Evolutionary conservation across 1,140 invertebrate species (phyloP).

Genomic region (Cyphomyrmex costatus): DNA sequence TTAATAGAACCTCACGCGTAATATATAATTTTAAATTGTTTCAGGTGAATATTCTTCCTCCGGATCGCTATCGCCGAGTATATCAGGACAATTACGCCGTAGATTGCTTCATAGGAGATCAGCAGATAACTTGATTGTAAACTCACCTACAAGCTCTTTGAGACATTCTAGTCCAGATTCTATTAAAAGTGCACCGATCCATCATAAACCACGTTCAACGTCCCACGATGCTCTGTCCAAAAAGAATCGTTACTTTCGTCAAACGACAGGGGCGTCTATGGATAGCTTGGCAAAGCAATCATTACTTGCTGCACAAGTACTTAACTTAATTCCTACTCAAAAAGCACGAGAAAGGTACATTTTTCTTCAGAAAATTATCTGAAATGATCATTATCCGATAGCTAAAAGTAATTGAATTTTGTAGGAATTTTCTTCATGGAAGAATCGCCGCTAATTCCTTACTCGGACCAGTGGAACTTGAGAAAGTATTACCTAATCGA

Average conservation of each 20-base stretch:
- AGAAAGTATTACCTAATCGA: slow-evolving; percentile 94
- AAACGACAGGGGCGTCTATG: slow-evolving; percentile 87
- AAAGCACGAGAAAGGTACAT: slow-evolving; percentile 91
- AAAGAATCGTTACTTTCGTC: slow-evolving; percentile 77
- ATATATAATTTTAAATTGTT: slow-evolving; percentile 52
- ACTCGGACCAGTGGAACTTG: slow-evolving; percentile 93
- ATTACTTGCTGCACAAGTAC: slow-evolving; percentile 91
- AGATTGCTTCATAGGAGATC: slow-evolving; percentile 82
- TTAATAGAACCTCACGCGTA: slow-evolving; percentile 8
- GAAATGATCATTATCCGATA: not conserved
- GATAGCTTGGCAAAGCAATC: slow-evolving; percentile 91
- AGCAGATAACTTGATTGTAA: slow-evolving; percentile 81
- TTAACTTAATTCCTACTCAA: slow-evolving; percentile 92
- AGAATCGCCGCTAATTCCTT: slow-evolving; percentile 92
- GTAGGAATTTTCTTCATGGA: slow-evolving; percentile 93
- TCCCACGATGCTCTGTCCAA: slow-evolving; percentile 83
- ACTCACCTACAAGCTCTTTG: slow-evolving; percentile 81
- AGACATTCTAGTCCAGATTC: slow-evolving; percentile 84
- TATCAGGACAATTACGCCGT: slow-evolving; percentile 75
- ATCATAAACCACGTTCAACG: slow-evolving; percentile 81
- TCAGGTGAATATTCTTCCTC: slow-evolving; percentile 82
- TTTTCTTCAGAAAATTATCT: not conserved
- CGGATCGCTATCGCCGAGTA: slow-evolving; percentile 80
- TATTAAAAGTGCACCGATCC: slow-evolving; percentile 83
- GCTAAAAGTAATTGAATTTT: slow-evolving; percentile 3